Base-by-base conservation (phyloP, 2,113 vertebrate genomes). In the Chitala chitala region DNA sequence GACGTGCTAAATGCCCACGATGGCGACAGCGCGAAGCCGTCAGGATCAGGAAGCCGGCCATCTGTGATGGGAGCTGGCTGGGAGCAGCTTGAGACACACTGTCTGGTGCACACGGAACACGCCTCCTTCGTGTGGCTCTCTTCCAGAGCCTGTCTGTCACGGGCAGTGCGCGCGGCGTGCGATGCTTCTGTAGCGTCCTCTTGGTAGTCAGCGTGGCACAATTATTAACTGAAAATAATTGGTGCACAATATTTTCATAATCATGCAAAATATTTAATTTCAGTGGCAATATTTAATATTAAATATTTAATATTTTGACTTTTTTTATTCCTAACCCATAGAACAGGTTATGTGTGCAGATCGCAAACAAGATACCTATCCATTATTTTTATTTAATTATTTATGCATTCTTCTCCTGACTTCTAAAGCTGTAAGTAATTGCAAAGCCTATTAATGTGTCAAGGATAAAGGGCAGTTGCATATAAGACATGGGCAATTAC, bases 351-450 rank as follows among this genome's bases (percentile, higher is more conserved):
- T n/a, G n/a, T 40, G 29, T 44, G 63, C 20, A 65, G 36, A 22
- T 38, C 42, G 10, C 42, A 20, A 29, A 46, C 42, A 31, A 4
- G 24, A 6, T 69, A 17, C 0, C 2, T 42, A 17, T 50, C 44
- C 26, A 5, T 50, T 17, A 8, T 10, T 1, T 69, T 69, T 48
- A 3, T 6, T 17, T 69, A n/a, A n/a, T n/a, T n/a, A n/a, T n/a
- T n/a, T n/a, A n/a, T 12, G 26, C 48, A 17, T 53, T 3, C 31
- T 50, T 40, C 24, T 4, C 40, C 12, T 81, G 73, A 56, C 38
- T 82, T 48, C 2, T 4, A 36, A 36, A 76, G 86, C 87, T 89
- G 88, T 87, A 82, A 89, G 81, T 84, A 86, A 87, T 88, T 88
- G 75, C 31, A 77, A 65, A 55, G 77, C 42, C 76, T 71, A 83